phyloP scores from a whole-genome alignment of 2,113 vertebrate species.

The Reinhardtius hippoglossoides region DNA sequence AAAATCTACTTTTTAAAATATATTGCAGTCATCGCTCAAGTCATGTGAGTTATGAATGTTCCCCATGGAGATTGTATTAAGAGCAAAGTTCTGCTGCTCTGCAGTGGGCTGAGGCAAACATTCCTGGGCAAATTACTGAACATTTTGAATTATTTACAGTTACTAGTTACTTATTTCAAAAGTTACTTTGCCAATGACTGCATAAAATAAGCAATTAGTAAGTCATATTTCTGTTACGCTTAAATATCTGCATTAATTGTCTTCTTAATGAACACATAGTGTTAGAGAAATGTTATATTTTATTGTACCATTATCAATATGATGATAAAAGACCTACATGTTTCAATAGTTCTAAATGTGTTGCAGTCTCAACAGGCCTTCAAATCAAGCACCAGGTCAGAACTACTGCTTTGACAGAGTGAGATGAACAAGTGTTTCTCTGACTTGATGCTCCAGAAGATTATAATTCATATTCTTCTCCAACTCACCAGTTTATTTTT shows the following conservation, averaged over 20 bases:
- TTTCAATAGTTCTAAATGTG: background rate
- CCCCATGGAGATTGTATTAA: background rate
- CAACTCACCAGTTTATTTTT: background rate
- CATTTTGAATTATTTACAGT: background rate
- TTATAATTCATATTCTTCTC: background rate
- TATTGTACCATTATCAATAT: too few relatives aligned
- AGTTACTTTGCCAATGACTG: too few relatives aligned
- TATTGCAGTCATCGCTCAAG: slow-evolving; percentile 41
- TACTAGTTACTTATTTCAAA: too few relatives aligned
- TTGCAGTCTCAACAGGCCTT: background rate
- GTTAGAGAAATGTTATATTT: too few relatives aligned
- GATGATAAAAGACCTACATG: background rate
- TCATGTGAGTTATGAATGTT: slow-evolving; percentile 38
- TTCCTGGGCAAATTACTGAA: background rate
- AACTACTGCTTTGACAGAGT: too few relatives aligned
- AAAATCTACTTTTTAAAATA: slow-evolving; percentile 47
- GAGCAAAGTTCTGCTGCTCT: background rate
- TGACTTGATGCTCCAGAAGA: background rate
- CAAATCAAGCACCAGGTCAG: background rate
- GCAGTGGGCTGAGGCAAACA: background rate
- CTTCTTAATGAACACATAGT: too few relatives aligned
- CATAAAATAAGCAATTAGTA: too few relatives aligned
- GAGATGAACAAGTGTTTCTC: background rate
- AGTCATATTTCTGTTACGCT: too few relatives aligned
- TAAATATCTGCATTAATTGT: too few relatives aligned